A percentile compares a stretch with the other conserved stretches of the same genome.
These are phyloP conservation scores for Folsomia manolachei DNA, from an alignment of 2,888 invertebrate genomes.

Conservation along the genomic window DNA sequence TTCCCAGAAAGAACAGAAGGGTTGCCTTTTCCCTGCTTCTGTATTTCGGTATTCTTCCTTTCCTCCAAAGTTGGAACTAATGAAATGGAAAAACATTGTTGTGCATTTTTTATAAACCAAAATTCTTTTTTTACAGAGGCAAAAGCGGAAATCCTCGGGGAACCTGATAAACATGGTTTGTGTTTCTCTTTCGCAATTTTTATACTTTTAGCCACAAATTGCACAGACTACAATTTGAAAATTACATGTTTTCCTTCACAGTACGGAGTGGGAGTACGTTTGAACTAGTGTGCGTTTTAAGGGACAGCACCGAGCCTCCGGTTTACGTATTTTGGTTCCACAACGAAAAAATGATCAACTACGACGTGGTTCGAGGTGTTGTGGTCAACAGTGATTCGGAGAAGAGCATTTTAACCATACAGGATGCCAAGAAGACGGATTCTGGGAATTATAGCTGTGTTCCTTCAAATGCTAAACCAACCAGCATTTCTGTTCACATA, in stretches of 20 bases:
- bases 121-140: slow-evolving; percentile 65
- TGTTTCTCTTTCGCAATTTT: no score
- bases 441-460: slow-evolving; percentile 57
- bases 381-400: slow-evolving; percentile 56
- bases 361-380: slow-evolving; percentile 64
- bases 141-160: slow-evolving; percentile 79
- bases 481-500: slow-evolving; percentile 54
- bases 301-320: slow-evolving; percentile 79
- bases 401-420: slow-evolving; percentile 55
- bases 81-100: slow-evolving; percentile 2
- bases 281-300: slow-evolving; percentile 74
- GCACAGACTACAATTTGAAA: no score
- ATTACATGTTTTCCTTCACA: no score
- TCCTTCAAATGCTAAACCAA: slow-evolving; percentile 54
- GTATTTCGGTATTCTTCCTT: not conserved
- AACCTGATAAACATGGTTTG: slow-evolving; percentile 80
- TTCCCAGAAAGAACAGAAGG: no score
- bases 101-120: not conserved
- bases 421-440: slow-evolving; percentile 61
- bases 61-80: not conserved
- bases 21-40: not conserved
- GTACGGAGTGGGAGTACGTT: slow-evolving; percentile 81
- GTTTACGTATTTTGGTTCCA: slow-evolving; percentile 84
- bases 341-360: slow-evolving; percentile 80
- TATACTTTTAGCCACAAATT: no score